Evolutionary conservation across 2,797 vertebrate genomes (phyloP), one percentile per base, ranked within the genome.

Genomic region (Bryconaethiops microstoma): DNA sequence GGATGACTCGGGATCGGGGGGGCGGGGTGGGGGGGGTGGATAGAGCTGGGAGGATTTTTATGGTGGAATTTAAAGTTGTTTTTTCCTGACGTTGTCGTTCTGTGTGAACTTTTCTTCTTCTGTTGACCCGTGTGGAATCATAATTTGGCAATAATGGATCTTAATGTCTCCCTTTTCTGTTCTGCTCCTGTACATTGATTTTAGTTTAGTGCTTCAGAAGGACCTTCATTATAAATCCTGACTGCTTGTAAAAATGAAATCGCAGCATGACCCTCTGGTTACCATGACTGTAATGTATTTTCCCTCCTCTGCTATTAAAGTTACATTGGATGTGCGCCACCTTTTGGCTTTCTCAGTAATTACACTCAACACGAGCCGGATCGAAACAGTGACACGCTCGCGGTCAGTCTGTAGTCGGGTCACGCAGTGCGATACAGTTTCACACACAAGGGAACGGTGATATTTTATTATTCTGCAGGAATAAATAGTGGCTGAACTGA

Each of bases 61-160:
- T 96, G 95, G 95, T 95, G 93, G 91, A 94, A 95, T 95, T 94
- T 94, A 92, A 96, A 94, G 93, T 96, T 94, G 80, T 83, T 72
- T 86, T 82, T 67, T 72, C 81, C 63, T 81, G 63, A 64, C 86
- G 86, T 85, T 86, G 72, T 89, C 87, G 80, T 89, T 86, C 82
- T 42, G 88, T 87, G 91, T 96, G 92, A 92, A 92, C 91, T 92
- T 92, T 94, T 84, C 83, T 87, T 83, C 95, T 95, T 95, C 94
- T 94, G 91, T 95, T 92, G 86, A 94, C 95, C 95, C 92, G 91
- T 94, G 92, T 96, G 91, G 92, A 93, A 92, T 90, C 86, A 90
- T 87, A 86, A 93, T 91, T 90, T 85, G 92, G 93, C 94, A 95
- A 93, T 92, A 95, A 88, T 79, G 89, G 86, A 87, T 93, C 91